These are phyloP conservation scores for Haliclystus octoradiatus DNA, from an alignment of 30 jellyfish, hydroid and myxozoan genomes.

Conservation along the genomic window DNA sequence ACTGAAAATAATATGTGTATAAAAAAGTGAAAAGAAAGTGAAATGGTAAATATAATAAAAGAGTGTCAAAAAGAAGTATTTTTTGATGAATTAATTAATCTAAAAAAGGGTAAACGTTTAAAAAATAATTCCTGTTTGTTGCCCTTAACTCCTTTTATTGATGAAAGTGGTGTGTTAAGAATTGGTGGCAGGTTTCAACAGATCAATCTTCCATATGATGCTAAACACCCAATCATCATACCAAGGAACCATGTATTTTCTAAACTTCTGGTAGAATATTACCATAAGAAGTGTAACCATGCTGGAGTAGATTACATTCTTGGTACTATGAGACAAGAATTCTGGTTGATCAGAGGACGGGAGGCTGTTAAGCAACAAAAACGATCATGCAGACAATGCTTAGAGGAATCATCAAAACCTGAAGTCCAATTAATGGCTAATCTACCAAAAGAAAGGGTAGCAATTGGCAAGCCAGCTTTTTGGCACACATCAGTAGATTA, in stretches of 20 bases:
- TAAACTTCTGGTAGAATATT: constrained; percentile 13
- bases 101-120: constrained; percentile 19
- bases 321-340: constrained; percentile 19
- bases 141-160: constrained; percentile 22
- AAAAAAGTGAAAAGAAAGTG: too few species aligned
- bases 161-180: constrained; percentile 26
- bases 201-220: constrained; percentile 15
- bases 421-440: constrained; percentile 21
- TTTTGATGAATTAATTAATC: too few species aligned
- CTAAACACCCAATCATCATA: constrained; percentile 23
- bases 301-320: constrained; percentile 22
- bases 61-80: too few species aligned
- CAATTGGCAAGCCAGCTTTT: constrained; percentile 9
- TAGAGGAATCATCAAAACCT: too few species aligned
- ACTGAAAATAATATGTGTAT: too few species aligned
- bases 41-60: too few species aligned
- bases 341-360: constrained; percentile 29
- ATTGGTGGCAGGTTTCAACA: constrained; percentile 26
- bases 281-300: constrained; percentile 12
- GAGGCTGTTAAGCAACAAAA: constrained; percentile 14
- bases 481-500: constrained; percentile 17
- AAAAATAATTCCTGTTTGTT: constrained; percentile 8
- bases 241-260: constrained; percentile 18
- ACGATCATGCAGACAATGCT: too few species aligned
- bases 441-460: constrained; percentile 23